phyloP scores from a whole-genome alignment of 1,140 invertebrate genomes.

The Eueides isabella region DNA sequence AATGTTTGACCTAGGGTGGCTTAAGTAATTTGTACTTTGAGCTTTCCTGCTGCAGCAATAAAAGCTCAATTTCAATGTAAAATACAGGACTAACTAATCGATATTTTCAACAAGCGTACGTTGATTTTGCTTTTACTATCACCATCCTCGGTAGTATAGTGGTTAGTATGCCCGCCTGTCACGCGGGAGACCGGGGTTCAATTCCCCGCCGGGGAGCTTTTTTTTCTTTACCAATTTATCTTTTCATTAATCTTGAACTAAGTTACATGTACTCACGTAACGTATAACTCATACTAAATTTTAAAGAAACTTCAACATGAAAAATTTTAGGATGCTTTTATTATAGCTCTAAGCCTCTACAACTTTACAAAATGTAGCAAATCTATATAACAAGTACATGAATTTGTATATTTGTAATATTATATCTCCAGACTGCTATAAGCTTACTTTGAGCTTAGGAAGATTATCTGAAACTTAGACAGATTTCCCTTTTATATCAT shows the following conservation, averaged over 20 bases:
- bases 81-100: background rate
- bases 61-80: background rate
- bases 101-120: background rate
- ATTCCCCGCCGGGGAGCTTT: conserved; percentile 33
- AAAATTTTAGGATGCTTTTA: no score
- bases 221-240: background rate
- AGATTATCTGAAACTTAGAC: no score
- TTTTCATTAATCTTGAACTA: background rate
- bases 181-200: conserved; percentile 62
- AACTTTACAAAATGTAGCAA: no score
- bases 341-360: no score
- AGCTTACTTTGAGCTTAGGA: no score
- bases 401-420: no score
- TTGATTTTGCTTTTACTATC: background rate
- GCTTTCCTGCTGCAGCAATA: background rate
- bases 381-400: no score
- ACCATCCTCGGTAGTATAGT: conserved; percentile 43
- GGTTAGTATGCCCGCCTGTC: conserved; percentile 56
- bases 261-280: no score
- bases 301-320: no score
- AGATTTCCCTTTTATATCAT: no score
- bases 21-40: background rate
- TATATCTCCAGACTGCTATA: no score
- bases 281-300: no score
- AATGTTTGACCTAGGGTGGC: background rate